A percentile compares a stretch with the other conserved stretches of the same genome.
These are phyloP conservation scores for Neodiprion virginianus DNA, from an alignment of 1,140 invertebrate species.

Conservation along the genomic window DNA sequence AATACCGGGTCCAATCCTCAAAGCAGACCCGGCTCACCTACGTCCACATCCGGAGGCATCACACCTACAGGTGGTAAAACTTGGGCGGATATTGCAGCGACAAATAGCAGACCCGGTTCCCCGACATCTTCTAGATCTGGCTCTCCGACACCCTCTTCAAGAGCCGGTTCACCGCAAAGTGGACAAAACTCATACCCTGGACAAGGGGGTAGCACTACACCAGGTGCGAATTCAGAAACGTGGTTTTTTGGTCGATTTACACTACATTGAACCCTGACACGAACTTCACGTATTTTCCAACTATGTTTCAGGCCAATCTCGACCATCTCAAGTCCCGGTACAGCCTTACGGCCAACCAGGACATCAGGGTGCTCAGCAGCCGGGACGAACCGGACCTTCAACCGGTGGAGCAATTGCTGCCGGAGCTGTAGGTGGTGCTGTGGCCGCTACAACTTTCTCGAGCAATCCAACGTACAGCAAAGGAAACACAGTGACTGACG, in stretches of 20 bases:
- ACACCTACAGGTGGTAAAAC: conserved; percentile 32
- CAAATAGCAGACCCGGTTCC: conserved; percentile 33
- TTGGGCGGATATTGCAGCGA: conserved; percentile 46
- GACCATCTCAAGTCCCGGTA: conserved; percentile 20
- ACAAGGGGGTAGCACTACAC: background rate
- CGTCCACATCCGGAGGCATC: conserved; percentile 8
- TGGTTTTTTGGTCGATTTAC: too few species aligned
- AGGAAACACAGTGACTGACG: conserved; percentile 61
- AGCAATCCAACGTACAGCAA: conserved; percentile 55
- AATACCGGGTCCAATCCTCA: background rate
- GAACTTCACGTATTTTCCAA: background rate
- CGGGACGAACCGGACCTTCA: conserved; percentile 24
- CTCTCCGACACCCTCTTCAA: background rate
- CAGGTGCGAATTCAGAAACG: background rate
- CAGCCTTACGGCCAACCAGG: conserved; percentile 11
- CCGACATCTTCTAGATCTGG: conserved; percentile 36
- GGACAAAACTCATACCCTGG: conserved; percentile 2
- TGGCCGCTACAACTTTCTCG: conserved; percentile 36
- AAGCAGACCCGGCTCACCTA: conserved; percentile 21
- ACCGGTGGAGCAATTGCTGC: conserved; percentile 27
- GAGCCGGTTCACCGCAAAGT: background rate
- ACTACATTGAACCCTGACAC: too few species aligned
- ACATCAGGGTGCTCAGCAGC: conserved; percentile 21
- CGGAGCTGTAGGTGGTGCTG: background rate
- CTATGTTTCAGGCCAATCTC: background rate